Evolutionary conservation across 35 echinoderm and acorn worm species (phyloP).

Genomic region (Lytechinus pictus): DNA sequence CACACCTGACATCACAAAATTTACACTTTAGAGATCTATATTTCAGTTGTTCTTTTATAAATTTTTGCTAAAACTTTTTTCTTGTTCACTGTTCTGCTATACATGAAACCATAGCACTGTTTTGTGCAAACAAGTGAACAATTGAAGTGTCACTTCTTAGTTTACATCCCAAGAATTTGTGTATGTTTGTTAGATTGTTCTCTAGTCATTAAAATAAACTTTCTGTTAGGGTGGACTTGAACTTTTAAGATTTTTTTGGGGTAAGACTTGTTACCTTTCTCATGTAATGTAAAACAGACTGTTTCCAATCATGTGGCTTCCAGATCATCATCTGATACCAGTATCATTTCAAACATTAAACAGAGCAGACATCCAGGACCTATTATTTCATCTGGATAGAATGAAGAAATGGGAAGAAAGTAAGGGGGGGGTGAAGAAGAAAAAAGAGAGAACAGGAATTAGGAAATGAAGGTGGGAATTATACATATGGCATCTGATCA

Average conservation of each 20-base stretch:
- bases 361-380: neutral
- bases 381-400: neutral
- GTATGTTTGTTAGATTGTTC: too few relatives aligned
- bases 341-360: neutral
- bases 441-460: neutral
- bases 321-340: neutral
- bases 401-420: neutral
- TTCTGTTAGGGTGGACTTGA: too few relatives aligned
- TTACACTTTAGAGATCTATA: too few relatives aligned
- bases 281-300: neutral
- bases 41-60: too few relatives aligned
- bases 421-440: neutral
- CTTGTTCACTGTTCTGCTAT: too few relatives aligned
- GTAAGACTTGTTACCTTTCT: neutral
- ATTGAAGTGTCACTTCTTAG: too few relatives aligned
- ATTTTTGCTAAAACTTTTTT: too few relatives aligned
- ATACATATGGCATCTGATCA: neutral
- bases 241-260: neutral
- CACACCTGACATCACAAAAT: too few relatives aligned
- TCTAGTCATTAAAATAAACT: too few relatives aligned
- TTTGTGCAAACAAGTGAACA: too few relatives aligned
- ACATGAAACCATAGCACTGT: too few relatives aligned
- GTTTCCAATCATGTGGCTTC: neutral
- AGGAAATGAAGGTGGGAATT: neutral
- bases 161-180: too few relatives aligned